A percentile compares a stretch with the other conserved stretches of the same genome.
These are phyloP conservation scores for Bombus polaris DNA, from an alignment of 1,140 invertebrate genomes.

Conservation along the genomic window DNA sequence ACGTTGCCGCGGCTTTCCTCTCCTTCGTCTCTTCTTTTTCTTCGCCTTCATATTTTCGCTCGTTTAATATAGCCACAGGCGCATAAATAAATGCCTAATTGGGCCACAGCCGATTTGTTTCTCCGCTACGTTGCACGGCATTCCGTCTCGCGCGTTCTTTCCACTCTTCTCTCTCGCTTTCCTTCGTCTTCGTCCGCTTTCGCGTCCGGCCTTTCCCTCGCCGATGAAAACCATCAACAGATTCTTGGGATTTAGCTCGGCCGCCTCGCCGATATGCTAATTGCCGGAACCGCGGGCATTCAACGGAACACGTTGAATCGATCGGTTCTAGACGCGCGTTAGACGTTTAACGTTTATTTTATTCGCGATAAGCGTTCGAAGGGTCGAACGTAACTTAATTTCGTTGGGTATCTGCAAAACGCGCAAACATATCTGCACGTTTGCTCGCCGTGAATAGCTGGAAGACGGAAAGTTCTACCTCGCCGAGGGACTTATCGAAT, in stretches of 20 bases:
- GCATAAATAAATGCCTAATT: conserved; percentile 75
- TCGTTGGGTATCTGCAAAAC: background rate
- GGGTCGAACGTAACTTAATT: conserved; percentile 9
- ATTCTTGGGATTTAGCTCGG: too few species aligned
- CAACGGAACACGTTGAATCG: conserved; percentile 1
- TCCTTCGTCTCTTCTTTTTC: conserved; percentile 43
- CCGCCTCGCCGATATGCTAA: too few species aligned
- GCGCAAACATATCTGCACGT: background rate
- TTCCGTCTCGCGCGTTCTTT: conserved; percentile 8
- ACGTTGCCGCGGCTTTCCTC: conserved; percentile 57
- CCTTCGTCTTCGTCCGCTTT: too few species aligned
- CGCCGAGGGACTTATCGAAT: conserved; percentile 22
- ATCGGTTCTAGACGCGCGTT: background rate
- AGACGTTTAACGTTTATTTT: background rate
- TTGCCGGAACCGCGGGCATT: too few species aligned
- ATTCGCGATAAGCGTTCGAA: background rate
- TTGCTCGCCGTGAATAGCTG: background rate
- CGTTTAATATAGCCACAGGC: conserved; percentile 68
- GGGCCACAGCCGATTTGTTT: conserved; percentile 69
- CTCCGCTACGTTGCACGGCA: conserved; percentile 38
- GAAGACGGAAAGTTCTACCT: conserved; percentile 29
- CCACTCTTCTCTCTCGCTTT: background rate
- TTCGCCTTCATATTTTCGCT: conserved; percentile 69
- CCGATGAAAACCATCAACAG: conserved; percentile 8
- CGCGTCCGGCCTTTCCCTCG: background rate